Percentiles rank a stretch among this genome's conserved stretches.
phyloP scores from a whole-genome alignment of 2,888 invertebrate genomes.

The Catocala fraxini region DNA sequence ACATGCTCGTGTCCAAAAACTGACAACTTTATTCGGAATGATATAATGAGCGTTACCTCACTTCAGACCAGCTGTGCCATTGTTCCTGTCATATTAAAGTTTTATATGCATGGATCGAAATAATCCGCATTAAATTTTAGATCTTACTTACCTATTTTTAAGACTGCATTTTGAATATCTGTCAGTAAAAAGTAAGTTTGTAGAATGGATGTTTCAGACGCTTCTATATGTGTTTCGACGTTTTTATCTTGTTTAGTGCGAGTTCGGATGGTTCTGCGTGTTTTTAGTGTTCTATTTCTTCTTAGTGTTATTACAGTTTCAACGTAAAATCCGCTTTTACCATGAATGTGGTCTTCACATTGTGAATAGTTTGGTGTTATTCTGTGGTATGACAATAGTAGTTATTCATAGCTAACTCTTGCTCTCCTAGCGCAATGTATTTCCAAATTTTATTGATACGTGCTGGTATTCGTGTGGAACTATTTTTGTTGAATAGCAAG shows the following conservation, averaged over 20 bases:
- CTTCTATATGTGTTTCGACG: conserved; percentile 37
- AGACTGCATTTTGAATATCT: conserved; percentile 27
- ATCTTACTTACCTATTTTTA: conserved; percentile 19
- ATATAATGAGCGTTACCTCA: conserved; percentile 55
- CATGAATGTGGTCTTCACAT: not conserved
- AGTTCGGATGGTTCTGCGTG: conserved; percentile 21
- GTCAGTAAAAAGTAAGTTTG: conserved; percentile 32
- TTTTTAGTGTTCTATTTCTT: conserved; percentile 32
- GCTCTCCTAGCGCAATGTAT: too few relatives aligned
- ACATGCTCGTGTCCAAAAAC: conserved; percentile 55
- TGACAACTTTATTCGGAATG: conserved; percentile 59
- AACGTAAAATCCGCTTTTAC: conserved; percentile 17
- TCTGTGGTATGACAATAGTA: too few relatives aligned
- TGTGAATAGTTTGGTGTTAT: not conserved
- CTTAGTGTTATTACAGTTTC: conserved; percentile 22
- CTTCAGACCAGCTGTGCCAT: conserved; percentile 44
- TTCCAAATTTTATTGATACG: too few relatives aligned
- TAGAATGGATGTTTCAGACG: conserved; percentile 30
- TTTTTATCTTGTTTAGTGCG: conserved; percentile 45
- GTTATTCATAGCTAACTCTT: too few relatives aligned
- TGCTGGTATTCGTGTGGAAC: too few relatives aligned
- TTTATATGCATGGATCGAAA: conserved; percentile 27
- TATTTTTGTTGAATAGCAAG: too few relatives aligned
- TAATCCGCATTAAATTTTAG: conserved; percentile 16
- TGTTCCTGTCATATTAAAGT: conserved; percentile 54